A percentile compares a stretch with the other conserved stretches of the same genome.
These are phyloP conservation scores for Electrophaes corylata DNA, from an alignment of 2,888 invertebrate species.

Conservation along the genomic window DNA sequence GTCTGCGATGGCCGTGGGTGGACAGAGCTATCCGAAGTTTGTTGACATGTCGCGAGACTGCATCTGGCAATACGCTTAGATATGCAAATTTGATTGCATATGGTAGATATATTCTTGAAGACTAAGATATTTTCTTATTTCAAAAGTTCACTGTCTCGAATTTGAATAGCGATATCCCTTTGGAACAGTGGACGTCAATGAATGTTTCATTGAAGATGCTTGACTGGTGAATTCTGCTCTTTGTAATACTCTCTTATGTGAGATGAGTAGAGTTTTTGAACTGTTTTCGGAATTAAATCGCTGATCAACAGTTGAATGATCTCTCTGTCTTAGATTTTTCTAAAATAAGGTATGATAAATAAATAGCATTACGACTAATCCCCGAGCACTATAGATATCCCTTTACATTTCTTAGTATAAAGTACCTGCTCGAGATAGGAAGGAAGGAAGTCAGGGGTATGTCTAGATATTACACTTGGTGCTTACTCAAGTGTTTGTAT, in stretches of 20 bases:
- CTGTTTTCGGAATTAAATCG: not conserved
- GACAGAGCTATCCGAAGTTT: conserved; percentile 34
- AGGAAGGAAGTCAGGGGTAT: too few relatives aligned
- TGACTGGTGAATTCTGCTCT: conserved; percentile 2
- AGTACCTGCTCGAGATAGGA: too few relatives aligned
- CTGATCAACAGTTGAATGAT: not conserved
- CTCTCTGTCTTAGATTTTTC: too few relatives aligned
- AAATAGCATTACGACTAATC: too few relatives aligned
- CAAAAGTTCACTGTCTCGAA: conserved; percentile 30
- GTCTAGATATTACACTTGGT: too few relatives aligned
- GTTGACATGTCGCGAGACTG: conserved; percentile 39
- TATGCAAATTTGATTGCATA: conserved; percentile 36
- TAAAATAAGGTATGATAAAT: too few relatives aligned
- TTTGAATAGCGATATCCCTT: conserved; percentile 17
- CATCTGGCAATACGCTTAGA: conserved; percentile 31
- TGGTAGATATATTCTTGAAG: conserved; percentile 30
- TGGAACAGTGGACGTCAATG: conserved; percentile 2
- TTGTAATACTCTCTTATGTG: conserved; percentile 17
- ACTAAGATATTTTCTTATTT: conserved; percentile 22
- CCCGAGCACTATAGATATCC: too few relatives aligned
- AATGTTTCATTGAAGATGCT: conserved; percentile 18
- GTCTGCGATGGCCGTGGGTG: conserved; percentile 28
- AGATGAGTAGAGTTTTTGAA: not conserved
- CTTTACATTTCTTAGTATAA: too few relatives aligned
- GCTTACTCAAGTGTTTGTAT: too few relatives aligned